Base-by-base conservation (phyloP, 2,888 invertebrate genomes). In the Drosophila gaucha region DNA sequence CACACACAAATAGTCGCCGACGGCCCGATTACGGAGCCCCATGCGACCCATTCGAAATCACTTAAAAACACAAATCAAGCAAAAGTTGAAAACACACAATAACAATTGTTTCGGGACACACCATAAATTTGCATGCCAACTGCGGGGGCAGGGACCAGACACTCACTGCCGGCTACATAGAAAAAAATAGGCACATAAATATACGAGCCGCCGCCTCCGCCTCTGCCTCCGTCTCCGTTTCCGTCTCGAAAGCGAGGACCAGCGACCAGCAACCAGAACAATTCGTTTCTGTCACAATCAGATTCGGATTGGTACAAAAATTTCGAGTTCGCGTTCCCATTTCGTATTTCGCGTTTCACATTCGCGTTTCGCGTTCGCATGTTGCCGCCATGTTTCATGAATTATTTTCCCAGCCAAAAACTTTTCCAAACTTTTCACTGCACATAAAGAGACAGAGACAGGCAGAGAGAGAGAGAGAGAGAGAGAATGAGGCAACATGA, bases 261-360 rank as follows among this genome's bases (percentile, higher is more conserved):
- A 51, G 36, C 44, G 22, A 54, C 30, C 58, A 31, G 73, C 74
- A 77, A 78, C 72, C 78, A 78, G 80, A 89, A 89, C 90, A 88
- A 90, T 89, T 90, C 89, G 86, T 89, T 89, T 89, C 80, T 89
- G 89, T 89, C 90, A 89, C 90, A 89, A 90, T 90, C 89, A 89
- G 90, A 90, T 89, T 89, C 83, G 88, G 77, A 75, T 84, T 78
- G 78, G 80, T 66, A 80, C 86, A 88, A 80, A 89, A 88, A 85
- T 89, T 80, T 86, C 24, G 44, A 60, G 62, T 58, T 55, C 47
- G 47, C 69, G 56, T 56, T 69, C 72, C 65, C 70, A 39, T 67
- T 75, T 80, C 66, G 68, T 71, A 60, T 67, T 67, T 57, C 41
- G 56, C 50, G 24, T 43, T 58, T 62, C 75, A 52, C 72, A 49